Conservation (phyloP, 2,113 vertebrate species). For the Cichladusa arquata region DNA sequence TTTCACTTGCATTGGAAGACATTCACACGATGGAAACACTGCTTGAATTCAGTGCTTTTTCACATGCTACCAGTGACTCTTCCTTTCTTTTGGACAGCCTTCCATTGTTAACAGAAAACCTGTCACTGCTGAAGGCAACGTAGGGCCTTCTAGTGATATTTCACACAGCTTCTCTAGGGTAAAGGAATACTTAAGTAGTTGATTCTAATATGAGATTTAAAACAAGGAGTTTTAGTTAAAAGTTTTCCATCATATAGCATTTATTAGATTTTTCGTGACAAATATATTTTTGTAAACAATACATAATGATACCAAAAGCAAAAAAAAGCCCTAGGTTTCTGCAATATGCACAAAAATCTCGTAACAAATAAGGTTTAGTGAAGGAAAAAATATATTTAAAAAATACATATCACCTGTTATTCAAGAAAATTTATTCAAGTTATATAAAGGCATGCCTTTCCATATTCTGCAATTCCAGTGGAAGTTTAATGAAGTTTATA, state of each 20-base stretch:
- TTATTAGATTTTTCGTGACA: not conserved
- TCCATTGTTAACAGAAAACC: not conserved
- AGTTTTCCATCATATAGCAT: not conserved
- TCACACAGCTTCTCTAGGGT: not conserved
- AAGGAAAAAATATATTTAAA: not conserved
- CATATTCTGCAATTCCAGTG: not conserved
- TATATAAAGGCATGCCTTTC: not conserved
- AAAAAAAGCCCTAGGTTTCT: not conserved
- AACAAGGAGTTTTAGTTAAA: not conserved
- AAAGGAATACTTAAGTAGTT: not conserved
- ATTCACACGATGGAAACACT: not conserved
- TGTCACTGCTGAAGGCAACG: accelerated
- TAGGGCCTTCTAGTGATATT: not conserved
- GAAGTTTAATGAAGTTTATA: not conserved
- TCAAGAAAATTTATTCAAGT: not conserved
- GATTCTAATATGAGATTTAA: not conserved
- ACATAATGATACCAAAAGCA: accelerated
- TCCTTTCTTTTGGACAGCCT: not conserved
- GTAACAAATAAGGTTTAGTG: not conserved
- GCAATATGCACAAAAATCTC: not conserved
- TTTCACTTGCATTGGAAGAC: not conserved
- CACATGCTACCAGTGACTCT: not conserved
- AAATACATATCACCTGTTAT: not conserved
- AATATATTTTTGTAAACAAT: not conserved
- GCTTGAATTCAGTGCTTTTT: not conserved